phyloP scores from a whole-genome alignment of 1,140 invertebrate species.

The Zaprionus nigranus region DNA sequence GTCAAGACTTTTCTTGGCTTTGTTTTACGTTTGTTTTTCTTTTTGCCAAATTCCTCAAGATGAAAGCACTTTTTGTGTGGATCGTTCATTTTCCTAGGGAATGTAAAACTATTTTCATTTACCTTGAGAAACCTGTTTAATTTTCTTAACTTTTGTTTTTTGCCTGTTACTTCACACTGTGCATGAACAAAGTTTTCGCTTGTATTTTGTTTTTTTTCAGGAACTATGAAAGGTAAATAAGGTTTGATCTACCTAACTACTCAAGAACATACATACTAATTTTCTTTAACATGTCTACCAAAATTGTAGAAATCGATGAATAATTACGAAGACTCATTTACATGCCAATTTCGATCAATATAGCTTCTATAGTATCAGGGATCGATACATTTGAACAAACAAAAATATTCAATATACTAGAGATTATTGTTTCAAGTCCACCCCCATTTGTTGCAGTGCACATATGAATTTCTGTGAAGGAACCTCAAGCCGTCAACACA shows the following conservation, averaged over 20 bases:
- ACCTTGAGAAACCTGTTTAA: not conserved
- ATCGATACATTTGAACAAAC: not conserved
- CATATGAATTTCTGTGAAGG: constrained; percentile 17
- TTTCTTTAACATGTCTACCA: not conserved
- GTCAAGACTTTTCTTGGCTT: not conserved
- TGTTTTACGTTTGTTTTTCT: not conserved
- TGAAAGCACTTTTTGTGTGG: not conserved
- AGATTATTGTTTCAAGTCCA: too few species aligned
- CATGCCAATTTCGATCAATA: not conserved
- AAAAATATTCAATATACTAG: too few species aligned
- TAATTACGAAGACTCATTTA: not conserved
- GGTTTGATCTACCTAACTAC: not conserved
- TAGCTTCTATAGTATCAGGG: not conserved
- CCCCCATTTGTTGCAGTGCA: constrained; percentile 26
- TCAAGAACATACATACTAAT: not conserved
- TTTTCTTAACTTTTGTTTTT: not conserved
- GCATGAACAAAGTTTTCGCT: not conserved
- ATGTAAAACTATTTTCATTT: not conserved
- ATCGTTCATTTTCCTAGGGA: not conserved
- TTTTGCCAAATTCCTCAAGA: not conserved
- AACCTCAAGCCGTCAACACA: constrained; percentile 13
- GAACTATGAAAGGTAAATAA: not conserved
- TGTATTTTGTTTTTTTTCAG: not conserved
- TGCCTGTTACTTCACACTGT: not conserved
- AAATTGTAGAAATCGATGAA: not conserved